Evolutionary conservation across 1,140 invertebrate genomes (phyloP), one percentile per base, ranked within the genome.

Genomic region (Spodoptera litura): DNA sequence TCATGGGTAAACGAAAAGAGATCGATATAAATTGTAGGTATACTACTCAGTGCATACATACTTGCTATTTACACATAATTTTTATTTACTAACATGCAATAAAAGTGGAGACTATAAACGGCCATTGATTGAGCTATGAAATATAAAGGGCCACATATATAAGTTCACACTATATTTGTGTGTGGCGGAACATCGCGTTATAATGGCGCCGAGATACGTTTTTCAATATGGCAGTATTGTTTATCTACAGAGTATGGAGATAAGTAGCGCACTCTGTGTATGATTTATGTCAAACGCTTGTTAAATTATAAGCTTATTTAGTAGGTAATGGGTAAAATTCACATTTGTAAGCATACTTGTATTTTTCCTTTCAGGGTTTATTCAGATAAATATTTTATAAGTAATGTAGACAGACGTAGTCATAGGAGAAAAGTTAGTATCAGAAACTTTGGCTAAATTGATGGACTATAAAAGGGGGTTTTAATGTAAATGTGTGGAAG

Each of bases 41-140:
- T 5, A 53, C 49, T 66, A 31, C 62, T 66, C 62, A 66, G 49
- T 6, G 8, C 35, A 35, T n/a, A 38, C 20, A 20, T 20, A 20
- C 20, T 20, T 20, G 1, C 20, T 20, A 20, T 13, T 31, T 51
- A 51, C 64, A 70, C 66, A 49, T 25, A n/a, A 53, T 52, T 70
- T 52, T 31, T 49, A 53, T 70, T 44, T 70, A 70, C 25, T 25
- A 8, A 25, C 66, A 70, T 70, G 66, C 49, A 53, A 70, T 70
- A 53, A 70, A 66, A 51, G 38, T 66, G 62, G 44, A 49, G 51
- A 64, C 35, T 64, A 20, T n/a, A 64, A 64, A 49, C 61, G n/a
- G n/a, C 35, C 31, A 38, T n/a, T 44, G 35, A 66, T 44, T 6
- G 20, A 38, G 38, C 38, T 11, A 4, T 25, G 15, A n/a, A 38